Evolutionary conservation across 2,888 invertebrate species (phyloP).

Genomic region (Sphecodes monilicornis): DNA sequence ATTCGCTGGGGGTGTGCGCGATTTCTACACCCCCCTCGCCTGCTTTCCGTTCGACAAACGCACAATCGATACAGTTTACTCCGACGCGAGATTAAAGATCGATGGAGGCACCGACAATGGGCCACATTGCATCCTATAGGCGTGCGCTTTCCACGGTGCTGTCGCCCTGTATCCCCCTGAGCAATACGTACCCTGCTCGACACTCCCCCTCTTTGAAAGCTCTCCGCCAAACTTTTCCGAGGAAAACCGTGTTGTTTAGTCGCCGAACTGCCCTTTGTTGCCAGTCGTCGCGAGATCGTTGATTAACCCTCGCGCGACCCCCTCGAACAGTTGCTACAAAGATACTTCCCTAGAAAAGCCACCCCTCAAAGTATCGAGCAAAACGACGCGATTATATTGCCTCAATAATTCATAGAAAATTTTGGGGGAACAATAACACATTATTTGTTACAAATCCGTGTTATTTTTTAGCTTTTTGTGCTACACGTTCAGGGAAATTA

Average conservation of each 20-base stretch:
- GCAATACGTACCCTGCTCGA: constrained; percentile 51
- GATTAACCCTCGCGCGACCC: neutral
- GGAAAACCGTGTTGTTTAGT: neutral
- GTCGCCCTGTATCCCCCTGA: constrained; percentile 52
- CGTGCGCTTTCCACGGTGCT: constrained; percentile 68
- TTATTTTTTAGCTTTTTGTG: too few relatives aligned
- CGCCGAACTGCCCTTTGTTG: neutral
- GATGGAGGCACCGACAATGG: constrained; percentile 74
- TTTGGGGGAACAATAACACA: neutral
- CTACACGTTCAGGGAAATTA: too few relatives aligned
- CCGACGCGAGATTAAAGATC: constrained; percentile 75
- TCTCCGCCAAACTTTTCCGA: constrained; percentile 1
- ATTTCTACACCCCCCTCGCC: constrained; percentile 25
- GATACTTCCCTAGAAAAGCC: neutral
- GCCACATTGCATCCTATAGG: constrained; percentile 67
- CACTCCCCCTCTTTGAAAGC: constrained; percentile 23
- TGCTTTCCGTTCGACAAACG: constrained; percentile 53
- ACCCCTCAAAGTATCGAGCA: neutral
- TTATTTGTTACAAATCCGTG: too few relatives aligned
- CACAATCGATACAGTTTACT: constrained; percentile 74
- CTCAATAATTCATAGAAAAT: neutral
- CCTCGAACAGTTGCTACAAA: neutral
- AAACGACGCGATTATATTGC: neutral
- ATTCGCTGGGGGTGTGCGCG: constrained; percentile 27
- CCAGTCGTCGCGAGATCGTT: neutral